Base-by-base conservation (phyloP, 2,888 invertebrate genomes). In the Epicampocera succincta region DNA sequence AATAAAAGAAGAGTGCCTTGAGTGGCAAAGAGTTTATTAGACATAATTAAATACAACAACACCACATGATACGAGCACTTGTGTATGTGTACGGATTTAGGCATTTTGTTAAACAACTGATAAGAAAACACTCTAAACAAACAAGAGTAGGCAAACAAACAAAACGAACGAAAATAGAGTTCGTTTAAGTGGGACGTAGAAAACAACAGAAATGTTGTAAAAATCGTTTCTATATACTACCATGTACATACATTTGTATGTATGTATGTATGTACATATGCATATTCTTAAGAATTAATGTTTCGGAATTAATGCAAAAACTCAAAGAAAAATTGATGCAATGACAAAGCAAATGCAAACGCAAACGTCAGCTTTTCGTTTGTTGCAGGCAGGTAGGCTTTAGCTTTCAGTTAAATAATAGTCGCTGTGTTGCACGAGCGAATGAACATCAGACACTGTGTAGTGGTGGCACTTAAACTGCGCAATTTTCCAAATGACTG, bases 41-140 rank as follows among this genome's bases (percentile, higher is more conserved):
- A 52, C 42, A 61, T 60, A 68, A 66, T 74, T 48, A 19, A 50
- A 58, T 66, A 48, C 38, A 52, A 52, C 29, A 42, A n/a, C 17
- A 19, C 17, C 33, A 33, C 8, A 33, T 8, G 33, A 52, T 48
- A 17, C n/a, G n/a, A n/a, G n/a, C n/a, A n/a, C n/a, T n/a, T 56
- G 12, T 13, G 5, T 69, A 44, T 68, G 42, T 50, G n/a, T n/a
- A n/a, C n/a, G 48, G n/a, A 52, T 77, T 63, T 56, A 61, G 3
- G 15, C n/a, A 58, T 61, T 69, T 80, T 74, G 19, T 63, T 74
- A 13, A 65, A 80, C 80, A 80, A 80, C 33, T 80, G 69, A 74
- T 74, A 69, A 79, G 56, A 66, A 48, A 9, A 60, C 33, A 68
- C 60, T 52, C 75, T 68, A 29, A 29, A 44, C 54, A 50, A 74